Evolutionary conservation across 1,140 invertebrate species (phyloP).

Genomic region (Magallana angulata): DNA sequence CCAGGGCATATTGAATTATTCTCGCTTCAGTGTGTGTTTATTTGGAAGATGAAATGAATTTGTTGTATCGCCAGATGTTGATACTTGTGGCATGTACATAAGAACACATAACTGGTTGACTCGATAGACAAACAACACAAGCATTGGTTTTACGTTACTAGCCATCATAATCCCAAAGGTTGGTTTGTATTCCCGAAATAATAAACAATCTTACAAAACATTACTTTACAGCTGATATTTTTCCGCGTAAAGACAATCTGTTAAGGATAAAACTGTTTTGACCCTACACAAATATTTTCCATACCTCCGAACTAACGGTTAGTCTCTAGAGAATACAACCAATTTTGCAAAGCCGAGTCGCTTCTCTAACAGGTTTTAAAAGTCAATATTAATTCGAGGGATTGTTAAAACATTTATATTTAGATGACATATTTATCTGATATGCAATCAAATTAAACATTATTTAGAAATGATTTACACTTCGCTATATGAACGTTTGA

Average conservation of each 20-base stretch:
- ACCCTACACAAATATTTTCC: neutral
- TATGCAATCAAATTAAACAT: neutral
- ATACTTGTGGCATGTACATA: neutral
- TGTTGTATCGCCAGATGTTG: slow-evolving; percentile 25
- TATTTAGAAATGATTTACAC: neutral
- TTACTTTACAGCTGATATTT: neutral
- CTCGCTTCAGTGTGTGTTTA: slow-evolving; percentile 15
- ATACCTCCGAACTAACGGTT: neutral
- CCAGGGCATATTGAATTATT: slow-evolving; percentile 31
- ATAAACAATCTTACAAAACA: neutral
- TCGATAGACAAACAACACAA: neutral
- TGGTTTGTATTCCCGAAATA: neutral
- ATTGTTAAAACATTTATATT: slow-evolving; percentile 11
- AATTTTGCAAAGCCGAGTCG: neutral
- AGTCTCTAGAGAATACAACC: neutral
- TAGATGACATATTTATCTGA: neutral
- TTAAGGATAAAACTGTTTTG: neutral
- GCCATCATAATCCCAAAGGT: neutral
- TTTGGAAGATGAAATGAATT: slow-evolving; percentile 33
- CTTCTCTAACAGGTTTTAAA: neutral
- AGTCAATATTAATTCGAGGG: slow-evolving; percentile 11
- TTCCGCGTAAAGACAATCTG: neutral
- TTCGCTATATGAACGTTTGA: neutral
- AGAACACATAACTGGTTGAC: neutral
- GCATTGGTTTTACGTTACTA: neutral